These are phyloP conservation scores for Pachycephus smyrnensis DNA, from an alignment of 2,888 invertebrate species.

Conservation along the genomic window DNA sequence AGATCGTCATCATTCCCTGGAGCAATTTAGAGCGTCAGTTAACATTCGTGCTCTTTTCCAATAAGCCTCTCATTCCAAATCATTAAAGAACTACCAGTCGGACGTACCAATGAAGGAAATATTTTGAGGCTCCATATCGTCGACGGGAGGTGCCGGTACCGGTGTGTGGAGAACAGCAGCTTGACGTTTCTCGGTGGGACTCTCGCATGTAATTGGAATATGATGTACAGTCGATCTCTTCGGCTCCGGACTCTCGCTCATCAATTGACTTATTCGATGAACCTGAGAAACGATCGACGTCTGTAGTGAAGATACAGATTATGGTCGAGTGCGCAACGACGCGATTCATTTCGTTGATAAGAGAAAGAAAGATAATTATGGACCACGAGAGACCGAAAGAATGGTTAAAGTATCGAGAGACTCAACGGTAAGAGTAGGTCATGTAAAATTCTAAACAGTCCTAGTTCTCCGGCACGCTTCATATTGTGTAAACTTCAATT, in stretches of 20 bases:
- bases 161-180: slow-evolving; percentile 69
- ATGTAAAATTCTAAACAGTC: too few relatives aligned
- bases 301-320: too few relatives aligned
- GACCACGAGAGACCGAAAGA: too few relatives aligned
- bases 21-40: slow-evolving; percentile 51
- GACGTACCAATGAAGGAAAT: slow-evolving; percentile 90
- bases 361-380: too few relatives aligned
- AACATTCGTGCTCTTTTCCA: background rate
- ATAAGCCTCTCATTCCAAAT: background rate
- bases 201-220: slow-evolving; percentile 59
- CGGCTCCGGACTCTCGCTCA: slow-evolving; percentile 62
- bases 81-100: slow-evolving; percentile 41
- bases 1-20: slow-evolving; percentile 61
- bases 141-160: slow-evolving; percentile 77
- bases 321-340: too few relatives aligned
- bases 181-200: slow-evolving; percentile 60
- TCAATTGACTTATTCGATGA: slow-evolving; percentile 66
- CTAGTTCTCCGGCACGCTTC: too few relatives aligned
- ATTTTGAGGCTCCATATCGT: slow-evolving; percentile 94
- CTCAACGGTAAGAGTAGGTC: too few relatives aligned
- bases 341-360: too few relatives aligned
- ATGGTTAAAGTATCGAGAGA: too few relatives aligned
- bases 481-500: too few relatives aligned
- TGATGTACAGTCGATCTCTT: slow-evolving; percentile 63
- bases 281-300: slow-evolving; percentile 43